Percentiles rank a stretch among this genome's conserved stretches.
phyloP scores from a whole-genome alignment of 2,888 invertebrate genomes.

The Trissolcus brochymenae region DNA sequence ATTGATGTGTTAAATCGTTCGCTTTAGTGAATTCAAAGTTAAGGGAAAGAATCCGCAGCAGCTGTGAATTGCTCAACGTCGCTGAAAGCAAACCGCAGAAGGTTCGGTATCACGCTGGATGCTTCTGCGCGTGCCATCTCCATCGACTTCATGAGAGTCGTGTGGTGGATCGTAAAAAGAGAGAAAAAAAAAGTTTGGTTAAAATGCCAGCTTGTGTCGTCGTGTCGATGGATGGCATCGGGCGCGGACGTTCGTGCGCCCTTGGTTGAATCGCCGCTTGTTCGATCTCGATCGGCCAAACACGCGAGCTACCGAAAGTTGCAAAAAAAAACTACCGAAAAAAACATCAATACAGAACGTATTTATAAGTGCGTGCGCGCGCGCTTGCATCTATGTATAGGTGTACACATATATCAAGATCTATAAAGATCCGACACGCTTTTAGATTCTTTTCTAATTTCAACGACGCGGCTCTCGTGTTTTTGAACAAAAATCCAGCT shows the following conservation, averaged over 20 bases:
- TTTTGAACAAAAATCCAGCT: constrained; percentile 1
- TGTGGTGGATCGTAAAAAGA: constrained; percentile 1
- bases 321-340: constrained; percentile 11
- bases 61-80: constrained; percentile 40
- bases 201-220: constrained; percentile 75
- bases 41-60: constrained; percentile 71
- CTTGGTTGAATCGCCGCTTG: not conserved
- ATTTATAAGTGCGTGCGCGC: constrained; percentile 54
- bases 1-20: constrained; percentile 77
- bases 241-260: not conserved
- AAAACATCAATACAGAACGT: constrained; percentile 39
- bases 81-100: constrained; percentile 34
- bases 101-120: constrained; percentile 22
- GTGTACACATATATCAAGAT: constrained; percentile 34
- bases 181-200: constrained; percentile 73
- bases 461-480: not conserved
- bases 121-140: constrained; percentile 15
- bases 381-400: constrained; percentile 45
- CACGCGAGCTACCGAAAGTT: constrained; percentile 2
- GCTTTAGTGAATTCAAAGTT: constrained; percentile 75
- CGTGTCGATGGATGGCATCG: constrained; percentile 36
- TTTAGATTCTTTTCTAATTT: constrained; percentile 32
- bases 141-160: constrained; percentile 42
- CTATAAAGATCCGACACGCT: constrained; percentile 36
- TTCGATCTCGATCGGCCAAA: not conserved